Conservation (phyloP, 2,888 invertebrate species). For the Drosophila borealis region DNA sequence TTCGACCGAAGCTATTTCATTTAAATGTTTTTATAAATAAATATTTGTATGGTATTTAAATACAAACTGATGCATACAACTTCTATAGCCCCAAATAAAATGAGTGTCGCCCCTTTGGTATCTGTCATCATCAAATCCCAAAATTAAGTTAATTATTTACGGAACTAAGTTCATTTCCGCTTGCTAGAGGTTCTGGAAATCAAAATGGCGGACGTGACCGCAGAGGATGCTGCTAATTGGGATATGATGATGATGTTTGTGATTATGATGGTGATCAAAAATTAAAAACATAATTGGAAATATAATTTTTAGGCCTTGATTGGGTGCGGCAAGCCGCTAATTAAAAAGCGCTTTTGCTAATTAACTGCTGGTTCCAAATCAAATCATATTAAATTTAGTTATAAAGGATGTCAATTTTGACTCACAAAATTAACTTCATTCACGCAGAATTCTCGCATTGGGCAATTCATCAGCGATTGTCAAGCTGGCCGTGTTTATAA, state of each 20-base stretch:
- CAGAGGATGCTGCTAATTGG: constrained; percentile 28
- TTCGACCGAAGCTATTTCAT: background rate
- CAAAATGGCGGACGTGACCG: constrained; percentile 22
- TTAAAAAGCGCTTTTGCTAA: constrained; percentile 15
- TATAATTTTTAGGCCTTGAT: constrained; percentile 8
- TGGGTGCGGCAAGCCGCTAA: constrained; percentile 12
- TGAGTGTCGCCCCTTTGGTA: background rate
- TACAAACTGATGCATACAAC: background rate
- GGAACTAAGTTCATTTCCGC: constrained; percentile 33
- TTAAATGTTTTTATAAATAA: background rate
- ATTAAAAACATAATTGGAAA: constrained; percentile 25
- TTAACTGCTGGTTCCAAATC: constrained; percentile 18
- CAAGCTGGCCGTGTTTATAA: constrained; percentile 42
- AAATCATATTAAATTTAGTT: constrained; percentile 18
- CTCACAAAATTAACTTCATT: constrained; percentile 2
- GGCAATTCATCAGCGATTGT: constrained; percentile 48
- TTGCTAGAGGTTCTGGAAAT: background rate
- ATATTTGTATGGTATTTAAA: background rate
- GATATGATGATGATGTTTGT: constrained; percentile 7
- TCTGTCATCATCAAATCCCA: background rate
- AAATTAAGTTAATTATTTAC: constrained; percentile 31
- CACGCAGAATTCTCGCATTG: constrained; percentile 18
- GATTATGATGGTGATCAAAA: constrained; percentile 26
- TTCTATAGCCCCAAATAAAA: background rate
- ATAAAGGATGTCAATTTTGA: constrained; percentile 7